Conservation (phyloP, 2,113 vertebrate species). For the Desmodus rotundus region DNA sequence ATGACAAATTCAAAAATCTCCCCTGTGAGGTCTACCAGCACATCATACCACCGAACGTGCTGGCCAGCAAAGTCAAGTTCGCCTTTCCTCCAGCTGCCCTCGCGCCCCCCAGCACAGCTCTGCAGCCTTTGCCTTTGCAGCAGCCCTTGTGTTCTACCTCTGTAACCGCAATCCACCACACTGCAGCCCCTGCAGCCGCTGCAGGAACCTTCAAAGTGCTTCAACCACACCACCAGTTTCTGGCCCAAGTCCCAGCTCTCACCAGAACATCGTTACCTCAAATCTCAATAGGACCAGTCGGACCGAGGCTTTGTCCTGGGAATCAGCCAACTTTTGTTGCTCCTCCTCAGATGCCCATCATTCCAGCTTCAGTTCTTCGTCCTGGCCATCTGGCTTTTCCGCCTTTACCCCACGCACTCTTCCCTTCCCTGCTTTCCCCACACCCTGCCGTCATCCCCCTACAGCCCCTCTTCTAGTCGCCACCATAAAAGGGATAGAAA, state of each 20-base stretch:
- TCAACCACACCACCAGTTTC: conserved; percentile 84
- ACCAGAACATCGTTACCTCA: conserved; percentile 82
- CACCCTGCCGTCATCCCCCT: conserved; percentile 85
- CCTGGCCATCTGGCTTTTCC: conserved; percentile 82
- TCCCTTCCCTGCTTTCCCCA: conserved; percentile 82
- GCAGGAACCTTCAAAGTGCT: conserved; percentile 78
- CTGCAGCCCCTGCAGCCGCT: conserved; percentile 80
- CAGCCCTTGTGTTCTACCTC: conserved; percentile 84
- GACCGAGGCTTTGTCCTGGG: conserved; percentile 78
- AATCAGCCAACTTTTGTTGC: conserved; percentile 77
- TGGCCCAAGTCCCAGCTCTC: conserved; percentile 83
- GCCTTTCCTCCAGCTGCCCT: conserved; percentile 73
- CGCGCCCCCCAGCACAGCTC: conserved; percentile 69
- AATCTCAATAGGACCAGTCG: conserved; percentile 73
- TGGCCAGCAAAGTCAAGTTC: conserved; percentile 84
- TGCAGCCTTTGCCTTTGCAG: conserved; percentile 82
- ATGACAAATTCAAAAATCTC: conserved; percentile 82
- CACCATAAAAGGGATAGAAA: neutral
- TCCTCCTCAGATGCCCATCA: conserved; percentile 80
- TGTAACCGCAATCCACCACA: conserved; percentile 85
- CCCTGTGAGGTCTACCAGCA: conserved; percentile 82
- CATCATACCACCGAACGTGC: conserved; percentile 78
- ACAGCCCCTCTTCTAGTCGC: conserved; percentile 85
- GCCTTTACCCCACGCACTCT: conserved; percentile 81
- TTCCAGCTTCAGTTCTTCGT: conserved; percentile 81